Evolutionary conservation across 2,888 invertebrate genomes (phyloP).

Genomic region (Rapana venosa): DNA sequence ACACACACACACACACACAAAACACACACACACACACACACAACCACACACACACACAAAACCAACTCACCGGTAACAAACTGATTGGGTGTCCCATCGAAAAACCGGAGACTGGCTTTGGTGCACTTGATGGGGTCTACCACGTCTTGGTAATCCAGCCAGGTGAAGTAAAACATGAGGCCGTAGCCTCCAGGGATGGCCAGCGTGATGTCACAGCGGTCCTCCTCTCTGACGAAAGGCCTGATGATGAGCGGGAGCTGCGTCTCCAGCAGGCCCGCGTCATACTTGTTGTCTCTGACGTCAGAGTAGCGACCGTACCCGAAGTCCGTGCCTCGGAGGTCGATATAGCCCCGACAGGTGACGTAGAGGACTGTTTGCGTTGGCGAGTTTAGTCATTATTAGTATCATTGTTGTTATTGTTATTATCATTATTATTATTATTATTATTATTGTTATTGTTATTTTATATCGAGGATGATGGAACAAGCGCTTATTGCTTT

Average conservation of each 20-base stretch:
- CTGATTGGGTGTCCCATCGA: constrained; percentile 27
- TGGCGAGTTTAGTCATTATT: no score
- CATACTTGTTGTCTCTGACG: background rate
- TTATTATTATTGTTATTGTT: no score
- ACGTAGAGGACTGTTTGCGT: background rate
- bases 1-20: background rate
- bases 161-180: constrained; percentile 36
- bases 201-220: constrained; percentile 32
- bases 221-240: constrained; percentile 32
- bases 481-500: no score
- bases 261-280: constrained; percentile 32
- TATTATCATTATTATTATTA: background rate
- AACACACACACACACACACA: background rate
- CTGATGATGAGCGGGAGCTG: constrained; percentile 18
- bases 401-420: background rate
- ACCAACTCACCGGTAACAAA: constrained; percentile 1
- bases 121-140: constrained; percentile 22
- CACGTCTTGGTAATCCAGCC: constrained; percentile 23
- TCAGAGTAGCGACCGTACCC: background rate
- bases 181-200: constrained; percentile 6
- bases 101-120: constrained; percentile 13
- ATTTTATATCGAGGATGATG: no score
- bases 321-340: background rate
- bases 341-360: background rate
- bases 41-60: background rate